A percentile compares a stretch with the other conserved stretches of the same genome.
phyloP scores from a whole-genome alignment of 2,888 invertebrate genomes.

The Cryptocephalus primarius region DNA sequence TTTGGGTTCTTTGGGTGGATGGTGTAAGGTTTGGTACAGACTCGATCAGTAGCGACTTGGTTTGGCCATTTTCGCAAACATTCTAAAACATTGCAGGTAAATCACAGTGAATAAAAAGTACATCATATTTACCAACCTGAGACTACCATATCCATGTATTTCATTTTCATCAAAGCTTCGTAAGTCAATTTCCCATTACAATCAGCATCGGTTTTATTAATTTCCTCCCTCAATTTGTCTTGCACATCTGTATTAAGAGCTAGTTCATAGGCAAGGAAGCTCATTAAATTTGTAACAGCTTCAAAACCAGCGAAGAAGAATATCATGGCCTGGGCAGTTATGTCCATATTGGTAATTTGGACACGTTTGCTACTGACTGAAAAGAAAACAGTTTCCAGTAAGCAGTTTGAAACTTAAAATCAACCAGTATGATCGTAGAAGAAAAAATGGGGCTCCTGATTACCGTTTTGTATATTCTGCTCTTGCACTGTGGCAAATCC shows the following conservation, averaged over 20 bases:
- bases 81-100: conserved; percentile 18
- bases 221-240: conserved; percentile 32
- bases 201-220: no score
- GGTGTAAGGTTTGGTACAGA: conserved; percentile 39
- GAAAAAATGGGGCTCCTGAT: no score
- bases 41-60: conserved; percentile 31
- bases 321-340: conserved; percentile 14
- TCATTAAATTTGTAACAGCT: no score
- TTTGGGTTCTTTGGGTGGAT: conserved; percentile 15
- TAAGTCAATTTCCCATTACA: no score
- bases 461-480: background rate
- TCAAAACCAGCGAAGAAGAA: no score
- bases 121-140: conserved; percentile 17
- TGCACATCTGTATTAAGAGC: conserved; percentile 26
- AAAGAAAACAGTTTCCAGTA: no score
- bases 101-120: conserved; percentile 1
- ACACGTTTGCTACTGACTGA: conserved; percentile 31
- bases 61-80: conserved; percentile 17
- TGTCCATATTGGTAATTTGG: conserved; percentile 45
- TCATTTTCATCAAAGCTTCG: conserved; percentile 36
- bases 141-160: conserved; percentile 39
- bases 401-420: no score
- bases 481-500: conserved; percentile 26
- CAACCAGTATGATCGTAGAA: no score
- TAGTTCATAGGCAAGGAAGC: no score